phyloP scores from a whole-genome alignment of 2,113 vertebrate genomes.

The Mobula hypostoma region DNA sequence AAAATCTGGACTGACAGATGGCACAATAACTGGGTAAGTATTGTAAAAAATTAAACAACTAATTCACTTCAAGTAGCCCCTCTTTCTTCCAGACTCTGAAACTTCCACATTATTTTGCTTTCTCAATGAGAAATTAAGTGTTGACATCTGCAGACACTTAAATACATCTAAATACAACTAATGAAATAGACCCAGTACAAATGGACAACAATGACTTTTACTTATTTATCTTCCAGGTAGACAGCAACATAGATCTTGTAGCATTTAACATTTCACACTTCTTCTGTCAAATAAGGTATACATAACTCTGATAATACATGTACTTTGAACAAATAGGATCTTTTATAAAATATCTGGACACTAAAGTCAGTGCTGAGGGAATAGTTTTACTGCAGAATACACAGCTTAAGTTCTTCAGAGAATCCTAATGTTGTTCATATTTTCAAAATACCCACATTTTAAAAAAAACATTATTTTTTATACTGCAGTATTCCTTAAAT shows the following conservation, averaged over 20 bases:
- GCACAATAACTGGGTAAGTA: neutral
- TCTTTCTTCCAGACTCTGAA: neutral
- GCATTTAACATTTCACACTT: neutral
- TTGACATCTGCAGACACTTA: neutral
- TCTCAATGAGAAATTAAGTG: neutral
- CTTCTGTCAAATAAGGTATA: neutral
- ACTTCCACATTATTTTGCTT: neutral
- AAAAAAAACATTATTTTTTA: conserved; percentile 57
- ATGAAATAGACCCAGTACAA: neutral
- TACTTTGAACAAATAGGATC: neutral
- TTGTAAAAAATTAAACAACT: neutral
- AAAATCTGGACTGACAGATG: neutral
- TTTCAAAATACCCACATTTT: conserved; percentile 44
- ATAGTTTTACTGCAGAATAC: neutral
- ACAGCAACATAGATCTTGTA: neutral
- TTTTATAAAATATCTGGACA: conserved; percentile 41
- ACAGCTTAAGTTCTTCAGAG: conserved; percentile 42
- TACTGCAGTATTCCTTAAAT: conserved; percentile 53
- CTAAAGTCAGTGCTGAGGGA: neutral
- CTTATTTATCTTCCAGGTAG: neutral
- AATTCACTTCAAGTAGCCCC: neutral
- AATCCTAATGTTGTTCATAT: conserved; percentile 42
- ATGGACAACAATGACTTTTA: conserved; percentile 1
- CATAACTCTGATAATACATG: no score
- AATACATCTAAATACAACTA: neutral